Conservation (phyloP, 2,797 vertebrate species). For the Carcharodon carcharias region DNA sequence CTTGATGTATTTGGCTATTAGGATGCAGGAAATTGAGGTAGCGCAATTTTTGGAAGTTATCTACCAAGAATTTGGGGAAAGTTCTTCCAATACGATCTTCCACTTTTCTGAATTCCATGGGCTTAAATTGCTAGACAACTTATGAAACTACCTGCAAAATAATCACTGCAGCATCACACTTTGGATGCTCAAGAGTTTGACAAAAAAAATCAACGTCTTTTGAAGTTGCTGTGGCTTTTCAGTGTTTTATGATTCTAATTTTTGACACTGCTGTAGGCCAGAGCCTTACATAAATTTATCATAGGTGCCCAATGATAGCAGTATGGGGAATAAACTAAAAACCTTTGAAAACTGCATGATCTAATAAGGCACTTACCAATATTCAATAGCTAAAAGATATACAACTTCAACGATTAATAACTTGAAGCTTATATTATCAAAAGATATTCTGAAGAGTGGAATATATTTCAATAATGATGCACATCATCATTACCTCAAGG, state of each 20-base stretch:
- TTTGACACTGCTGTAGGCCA: background rate
- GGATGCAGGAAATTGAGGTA: background rate
- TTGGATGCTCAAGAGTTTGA: background rate
- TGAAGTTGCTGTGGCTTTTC: background rate
- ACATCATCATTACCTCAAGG: slow-evolving; percentile 1
- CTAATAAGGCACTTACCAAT: background rate
- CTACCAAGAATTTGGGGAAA: background rate
- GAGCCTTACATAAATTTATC: background rate
- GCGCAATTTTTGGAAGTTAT: background rate
- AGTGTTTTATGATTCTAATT: background rate
- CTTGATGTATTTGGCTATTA: background rate
- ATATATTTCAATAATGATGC: background rate
- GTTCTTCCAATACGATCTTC: background rate
- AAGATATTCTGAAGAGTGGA: background rate
- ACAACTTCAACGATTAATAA: slow-evolving; percentile 4
- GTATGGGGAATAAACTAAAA: background rate
- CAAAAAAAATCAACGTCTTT: background rate
- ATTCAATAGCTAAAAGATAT: background rate
- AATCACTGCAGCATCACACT: background rate
- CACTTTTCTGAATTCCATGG: background rate
- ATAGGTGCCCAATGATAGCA: background rate
- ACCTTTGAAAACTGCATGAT: background rate
- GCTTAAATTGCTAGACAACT: background rate
- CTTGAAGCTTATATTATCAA: slow-evolving; percentile 11
- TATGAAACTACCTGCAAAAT: background rate